A percentile compares a stretch with the other conserved stretches of the same genome.
phyloP scores from a whole-genome alignment of 2,888 invertebrate genomes.

The Nemotelus pantherinus region DNA sequence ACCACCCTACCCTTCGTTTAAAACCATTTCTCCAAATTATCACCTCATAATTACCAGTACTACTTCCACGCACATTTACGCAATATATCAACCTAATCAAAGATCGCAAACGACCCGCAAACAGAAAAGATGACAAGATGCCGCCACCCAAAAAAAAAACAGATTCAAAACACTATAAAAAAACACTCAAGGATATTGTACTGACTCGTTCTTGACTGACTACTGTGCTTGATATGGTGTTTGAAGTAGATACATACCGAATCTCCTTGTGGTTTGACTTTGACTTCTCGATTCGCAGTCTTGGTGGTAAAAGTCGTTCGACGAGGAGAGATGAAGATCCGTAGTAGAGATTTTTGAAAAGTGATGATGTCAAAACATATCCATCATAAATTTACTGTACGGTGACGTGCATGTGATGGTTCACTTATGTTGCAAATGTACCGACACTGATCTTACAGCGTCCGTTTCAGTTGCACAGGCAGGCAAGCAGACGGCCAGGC shows the following conservation, averaged over 20 bases:
- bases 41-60: constrained; percentile 35
- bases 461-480: not conserved
- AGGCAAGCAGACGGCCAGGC: not conserved
- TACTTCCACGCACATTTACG: not conserved
- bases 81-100: too few species aligned
- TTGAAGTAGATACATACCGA: too few species aligned
- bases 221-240: too few species aligned
- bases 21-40: constrained; percentile 24
- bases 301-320: too few species aligned
- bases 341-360: constrained; percentile 2
- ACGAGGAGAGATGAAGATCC: too few species aligned
- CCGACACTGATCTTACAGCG: constrained; percentile 46
- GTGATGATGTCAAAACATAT: constrained; percentile 51
- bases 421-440: constrained; percentile 48
- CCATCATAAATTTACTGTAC: constrained; percentile 52
- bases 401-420: constrained; percentile 51
- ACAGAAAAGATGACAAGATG: not conserved
- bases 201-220: too few species aligned
- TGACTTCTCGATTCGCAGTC: too few species aligned
- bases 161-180: not conserved
- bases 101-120: not conserved
- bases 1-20: not conserved
- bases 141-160: not conserved
- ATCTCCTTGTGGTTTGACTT: too few species aligned
- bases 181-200: too few species aligned